Evolutionary conservation across 2,888 invertebrate genomes (phyloP).

Genomic region (Chloromyia formosa): DNA sequence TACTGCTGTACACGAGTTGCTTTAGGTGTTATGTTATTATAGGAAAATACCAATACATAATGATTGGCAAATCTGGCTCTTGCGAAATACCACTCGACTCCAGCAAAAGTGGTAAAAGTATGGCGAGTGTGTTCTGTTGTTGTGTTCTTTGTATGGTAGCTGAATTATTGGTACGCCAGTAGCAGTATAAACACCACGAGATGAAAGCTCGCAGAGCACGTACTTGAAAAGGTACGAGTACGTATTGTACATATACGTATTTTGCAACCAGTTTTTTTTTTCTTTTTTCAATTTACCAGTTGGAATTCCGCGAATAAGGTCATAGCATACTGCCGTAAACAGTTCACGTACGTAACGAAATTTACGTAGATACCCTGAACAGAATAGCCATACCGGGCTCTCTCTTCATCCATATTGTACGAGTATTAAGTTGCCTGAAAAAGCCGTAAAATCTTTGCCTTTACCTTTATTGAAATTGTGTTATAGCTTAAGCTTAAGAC

Average conservation of each 20-base stretch:
- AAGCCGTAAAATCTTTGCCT: conserved; percentile 23
- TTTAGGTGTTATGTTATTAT: not conserved
- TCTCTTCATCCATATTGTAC: too few relatives aligned
- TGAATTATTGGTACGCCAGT: not conserved
- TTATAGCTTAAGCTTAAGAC: not conserved
- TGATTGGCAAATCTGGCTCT: conserved; percentile 18
- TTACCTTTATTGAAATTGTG: conserved; percentile 1
- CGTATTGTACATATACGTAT: too few relatives aligned
- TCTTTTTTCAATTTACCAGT: not conserved
- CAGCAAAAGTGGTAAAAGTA: conserved; percentile 23
- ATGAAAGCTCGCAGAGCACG: conserved; percentile 40
- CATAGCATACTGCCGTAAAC: conserved; percentile 23
- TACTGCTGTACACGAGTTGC: not conserved
- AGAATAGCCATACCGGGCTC: too few relatives aligned
- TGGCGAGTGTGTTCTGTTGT: conserved; percentile 16
- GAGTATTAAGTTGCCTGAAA: not conserved
- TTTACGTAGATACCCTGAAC: not conserved
- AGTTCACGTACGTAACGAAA: conserved; percentile 4
- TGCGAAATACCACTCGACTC: conserved; percentile 24
- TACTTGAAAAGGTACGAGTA: conserved; percentile 24
- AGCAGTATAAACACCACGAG: conserved; percentile 33
- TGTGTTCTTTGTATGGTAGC: conserved; percentile 2
- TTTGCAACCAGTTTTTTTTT: conserved; percentile 37
- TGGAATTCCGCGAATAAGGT: conserved; percentile 43
- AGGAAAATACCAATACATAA: not conserved